Percentiles rank a stretch among this genome's conserved stretches.
phyloP scores from a whole-genome alignment of 2,113 vertebrate species.

The Entomyzon cyanotis region DNA sequence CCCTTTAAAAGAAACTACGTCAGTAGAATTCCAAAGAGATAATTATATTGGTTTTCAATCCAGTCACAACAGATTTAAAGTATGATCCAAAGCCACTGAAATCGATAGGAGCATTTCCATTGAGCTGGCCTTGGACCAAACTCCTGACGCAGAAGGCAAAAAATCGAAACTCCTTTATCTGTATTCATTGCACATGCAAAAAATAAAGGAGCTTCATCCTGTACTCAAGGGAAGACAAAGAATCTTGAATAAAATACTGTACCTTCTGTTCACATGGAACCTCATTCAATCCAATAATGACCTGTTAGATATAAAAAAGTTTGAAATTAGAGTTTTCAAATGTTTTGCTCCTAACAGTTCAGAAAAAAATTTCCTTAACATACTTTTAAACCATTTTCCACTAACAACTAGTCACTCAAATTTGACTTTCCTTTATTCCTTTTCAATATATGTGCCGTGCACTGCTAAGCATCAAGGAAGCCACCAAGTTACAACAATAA shows the following conservation, averaged over 20 bases:
- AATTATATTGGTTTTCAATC: not conserved
- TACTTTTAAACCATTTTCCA: not conserved
- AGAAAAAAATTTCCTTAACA: not conserved
- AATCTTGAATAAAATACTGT: not conserved
- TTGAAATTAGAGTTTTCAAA: not conserved
- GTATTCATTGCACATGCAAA: not conserved
- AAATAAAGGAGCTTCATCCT: not conserved
- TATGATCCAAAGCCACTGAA: constrained; percentile 23
- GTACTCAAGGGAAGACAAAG: not conserved
- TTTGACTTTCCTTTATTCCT: not conserved
- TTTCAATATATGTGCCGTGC: not conserved
- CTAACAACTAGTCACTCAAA: not conserved
- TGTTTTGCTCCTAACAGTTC: not conserved
- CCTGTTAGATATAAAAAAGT: not conserved
- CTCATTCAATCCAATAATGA: not conserved
- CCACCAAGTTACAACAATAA: not conserved
- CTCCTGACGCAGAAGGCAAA: not conserved
- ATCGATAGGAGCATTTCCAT: constrained; percentile 5
- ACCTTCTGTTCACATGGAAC: not conserved
- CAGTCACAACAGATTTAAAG: not conserved
- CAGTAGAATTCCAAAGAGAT: constrained; percentile 40
- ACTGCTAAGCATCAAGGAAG: not conserved
- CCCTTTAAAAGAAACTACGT: constrained; percentile 18
- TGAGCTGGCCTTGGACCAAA: not conserved
- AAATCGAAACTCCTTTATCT: not conserved